Evolutionary conservation across 2,113 vertebrate genomes (phyloP).

Genomic region (Forbesichthys agassizii): DNA sequence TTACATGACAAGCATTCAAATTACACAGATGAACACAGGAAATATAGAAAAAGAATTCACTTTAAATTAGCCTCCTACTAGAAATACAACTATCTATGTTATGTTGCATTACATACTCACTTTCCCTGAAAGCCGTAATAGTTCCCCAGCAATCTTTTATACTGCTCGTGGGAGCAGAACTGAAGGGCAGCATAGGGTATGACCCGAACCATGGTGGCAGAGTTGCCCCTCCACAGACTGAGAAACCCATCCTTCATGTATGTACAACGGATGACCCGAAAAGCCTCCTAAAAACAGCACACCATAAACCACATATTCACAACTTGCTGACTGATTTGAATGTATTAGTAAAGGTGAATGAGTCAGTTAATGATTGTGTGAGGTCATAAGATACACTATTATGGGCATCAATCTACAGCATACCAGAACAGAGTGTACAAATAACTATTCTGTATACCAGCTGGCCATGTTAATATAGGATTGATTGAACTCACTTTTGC

Average conservation of each 20-base stretch:
- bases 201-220: conserved; percentile 95
- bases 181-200: conserved; percentile 96
- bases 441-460: not conserved
- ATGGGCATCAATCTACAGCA: not conserved
- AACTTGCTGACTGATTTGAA: not conserved
- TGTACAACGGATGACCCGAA: conserved; percentile 87
- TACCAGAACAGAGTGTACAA: not conserved
- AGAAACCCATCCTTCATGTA: conserved; percentile 90
- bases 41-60: too few species aligned
- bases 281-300: conserved; percentile 83
- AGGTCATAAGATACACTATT: not conserved
- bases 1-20: too few species aligned
- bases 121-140: conserved; percentile 91
- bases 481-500: conserved; percentile 85
- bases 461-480: not conserved
- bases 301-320: not conserved
- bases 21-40: too few species aligned
- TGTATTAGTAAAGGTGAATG: not conserved
- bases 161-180: conserved; percentile 95
- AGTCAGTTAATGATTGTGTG: not conserved
- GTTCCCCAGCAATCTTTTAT: conserved; percentile 86
- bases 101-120: conserved; percentile 74
- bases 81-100: too few species aligned
- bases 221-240: conserved; percentile 96
- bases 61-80: too few species aligned